Evolutionary conservation across 2,113 vertebrate species (phyloP).

Genomic region (Glaucidium brasilianum): DNA sequence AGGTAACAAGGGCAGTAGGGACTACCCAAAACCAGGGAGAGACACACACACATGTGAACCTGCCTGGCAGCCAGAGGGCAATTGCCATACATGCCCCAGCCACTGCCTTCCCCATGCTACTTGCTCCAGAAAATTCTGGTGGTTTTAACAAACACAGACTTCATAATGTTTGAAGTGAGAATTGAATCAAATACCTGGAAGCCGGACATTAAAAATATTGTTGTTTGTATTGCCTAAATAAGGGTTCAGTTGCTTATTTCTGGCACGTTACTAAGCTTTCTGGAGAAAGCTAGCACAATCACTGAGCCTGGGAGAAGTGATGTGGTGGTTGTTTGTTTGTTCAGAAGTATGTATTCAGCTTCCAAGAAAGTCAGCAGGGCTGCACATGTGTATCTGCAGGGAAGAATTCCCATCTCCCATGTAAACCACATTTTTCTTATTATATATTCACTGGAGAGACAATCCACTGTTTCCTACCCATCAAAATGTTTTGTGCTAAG

Average conservation of each 20-base stretch:
- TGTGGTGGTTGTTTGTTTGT: not conserved
- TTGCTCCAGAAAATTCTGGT: not conserved
- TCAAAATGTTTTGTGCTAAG: not conserved
- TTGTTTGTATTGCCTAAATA: not conserved
- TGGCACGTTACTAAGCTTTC: not conserved
- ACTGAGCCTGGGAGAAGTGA: not conserved
- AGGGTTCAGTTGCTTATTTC: not conserved
- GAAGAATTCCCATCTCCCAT: not conserved
- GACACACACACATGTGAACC: accelerated
- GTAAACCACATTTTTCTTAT: not conserved
- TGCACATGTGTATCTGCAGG: not conserved
- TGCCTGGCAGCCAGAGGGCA: not conserved
- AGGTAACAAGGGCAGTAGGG: not conserved
- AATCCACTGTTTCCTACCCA: not conserved
- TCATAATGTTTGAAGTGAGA: not conserved
- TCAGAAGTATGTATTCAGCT: not conserved
- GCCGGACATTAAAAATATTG: not conserved
- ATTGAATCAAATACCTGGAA: not conserved
- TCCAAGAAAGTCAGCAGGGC: slow-evolving; percentile 23
- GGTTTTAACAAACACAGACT: not conserved
- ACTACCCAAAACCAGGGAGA: not conserved
- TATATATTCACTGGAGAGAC: not conserved
- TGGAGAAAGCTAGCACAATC: not conserved
- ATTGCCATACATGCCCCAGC: not conserved
- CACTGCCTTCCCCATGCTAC: not conserved